Evolutionary conservation across 2,888 invertebrate genomes (phyloP).

Genomic region (Sinopyrophorus schimmeli): DNA sequence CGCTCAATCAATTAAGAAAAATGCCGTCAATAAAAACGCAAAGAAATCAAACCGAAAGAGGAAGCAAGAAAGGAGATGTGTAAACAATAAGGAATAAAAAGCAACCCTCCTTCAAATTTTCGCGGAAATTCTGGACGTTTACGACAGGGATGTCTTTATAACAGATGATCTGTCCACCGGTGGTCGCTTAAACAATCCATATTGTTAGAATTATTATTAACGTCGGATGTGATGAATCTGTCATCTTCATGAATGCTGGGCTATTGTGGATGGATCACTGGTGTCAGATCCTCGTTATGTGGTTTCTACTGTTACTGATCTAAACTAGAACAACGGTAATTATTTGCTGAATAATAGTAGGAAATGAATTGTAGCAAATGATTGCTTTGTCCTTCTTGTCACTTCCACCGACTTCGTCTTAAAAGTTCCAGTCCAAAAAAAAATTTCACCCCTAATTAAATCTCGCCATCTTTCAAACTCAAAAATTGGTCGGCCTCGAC

Average conservation of each 20-base stretch:
- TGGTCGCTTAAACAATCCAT: slow-evolving; percentile 45
- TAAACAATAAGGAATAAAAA: slow-evolving; percentile 6
- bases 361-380: slow-evolving; percentile 28
- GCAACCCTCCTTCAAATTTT: slow-evolving; percentile 16
- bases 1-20: too few relatives aligned
- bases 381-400: slow-evolving; percentile 29
- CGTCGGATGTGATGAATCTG: slow-evolving; percentile 50
- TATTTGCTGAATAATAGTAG: slow-evolving; percentile 33
- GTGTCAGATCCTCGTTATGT: slow-evolving; percentile 44
- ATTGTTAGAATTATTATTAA: slow-evolving; percentile 48
- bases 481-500: too few relatives aligned
- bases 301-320: slow-evolving; percentile 34
- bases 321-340: slow-evolving; percentile 34
- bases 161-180: slow-evolving; percentile 46
- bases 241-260: slow-evolving; percentile 43
- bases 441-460: too few relatives aligned
- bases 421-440: too few relatives aligned
- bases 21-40: too few relatives aligned
- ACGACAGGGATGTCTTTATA: slow-evolving; percentile 37
- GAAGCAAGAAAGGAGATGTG: too few relatives aligned
- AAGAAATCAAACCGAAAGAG: too few relatives aligned
- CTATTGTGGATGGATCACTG: slow-evolving; percentile 44
- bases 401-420: too few relatives aligned
- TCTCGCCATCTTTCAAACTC: too few relatives aligned
- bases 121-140: slow-evolving; percentile 24